A percentile compares a stretch with the other conserved stretches of the same genome.
Conservation (phyloP, 2,888 invertebrate species). For the Pseudococcus longispinus region DNA sequence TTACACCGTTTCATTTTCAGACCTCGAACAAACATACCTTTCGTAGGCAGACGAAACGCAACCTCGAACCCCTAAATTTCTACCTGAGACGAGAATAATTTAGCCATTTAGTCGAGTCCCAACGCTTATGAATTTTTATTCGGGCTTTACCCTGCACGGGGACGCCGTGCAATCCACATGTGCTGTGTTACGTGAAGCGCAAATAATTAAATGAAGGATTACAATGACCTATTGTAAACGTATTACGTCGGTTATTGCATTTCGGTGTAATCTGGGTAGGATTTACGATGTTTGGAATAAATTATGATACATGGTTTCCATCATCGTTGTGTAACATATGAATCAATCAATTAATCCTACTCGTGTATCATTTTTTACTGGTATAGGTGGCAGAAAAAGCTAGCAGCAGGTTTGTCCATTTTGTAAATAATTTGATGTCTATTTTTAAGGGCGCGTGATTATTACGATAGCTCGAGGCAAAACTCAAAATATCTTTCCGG, state of each 20-base stretch:
- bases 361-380: neutral
- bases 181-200: conserved; percentile 9
- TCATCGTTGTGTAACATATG: neutral
- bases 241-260: conserved; percentile 28
- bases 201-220: conserved; percentile 47
- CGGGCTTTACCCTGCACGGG: neutral
- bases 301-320: conserved; percentile 40
- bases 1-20: neutral
- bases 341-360: conserved; percentile 32
- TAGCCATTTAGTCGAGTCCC: conserved; percentile 22
- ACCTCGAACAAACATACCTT: neutral
- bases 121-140: conserved; percentile 10
- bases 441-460: neutral
- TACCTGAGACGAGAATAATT: conserved; percentile 21
- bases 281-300: conserved; percentile 37
- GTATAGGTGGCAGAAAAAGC: neutral
- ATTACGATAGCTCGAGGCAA: neutral
- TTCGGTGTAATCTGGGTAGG: conserved; percentile 40
- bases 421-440: neutral
- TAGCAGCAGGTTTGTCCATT: neutral
- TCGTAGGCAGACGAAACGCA: neutral
- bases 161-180: neutral
- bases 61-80: neutral
- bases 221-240: conserved; percentile 37
- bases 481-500: neutral